A percentile compares a stretch with the other conserved stretches of the same genome.
phyloP scores from a whole-genome alignment of 2,888 invertebrate species.

The Nephrotoma appendiculata region DNA sequence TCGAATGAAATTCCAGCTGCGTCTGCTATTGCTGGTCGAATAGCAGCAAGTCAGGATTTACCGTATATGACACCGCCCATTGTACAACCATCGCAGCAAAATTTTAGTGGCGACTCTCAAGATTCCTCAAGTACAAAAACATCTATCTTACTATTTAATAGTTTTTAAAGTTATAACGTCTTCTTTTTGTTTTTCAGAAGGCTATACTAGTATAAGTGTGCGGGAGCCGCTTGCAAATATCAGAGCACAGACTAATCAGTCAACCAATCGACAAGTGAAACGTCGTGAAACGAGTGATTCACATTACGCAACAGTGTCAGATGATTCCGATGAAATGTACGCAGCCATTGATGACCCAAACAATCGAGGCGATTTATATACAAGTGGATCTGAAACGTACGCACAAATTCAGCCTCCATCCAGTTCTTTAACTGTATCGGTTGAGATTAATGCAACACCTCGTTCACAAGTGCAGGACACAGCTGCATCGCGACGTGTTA shows the following conservation, averaged over 20 bases:
- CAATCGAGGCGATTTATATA: constrained; percentile 43
- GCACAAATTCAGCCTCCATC: constrained; percentile 62
- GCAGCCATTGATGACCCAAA: constrained; percentile 75
- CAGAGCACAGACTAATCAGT: constrained; percentile 45
- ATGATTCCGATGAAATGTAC: constrained; percentile 85
- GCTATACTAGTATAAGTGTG: constrained; percentile 84
- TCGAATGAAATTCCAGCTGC: constrained; percentile 63
- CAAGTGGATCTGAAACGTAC: constrained; percentile 74
- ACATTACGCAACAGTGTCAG: constrained; percentile 82
- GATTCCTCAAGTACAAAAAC: constrained; percentile 60
- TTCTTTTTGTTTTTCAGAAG: constrained; percentile 43
- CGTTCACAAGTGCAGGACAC: background rate
- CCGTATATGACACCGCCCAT: constrained; percentile 81
- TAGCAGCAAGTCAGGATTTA: constrained; percentile 75
- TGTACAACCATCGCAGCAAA: constrained; percentile 37
- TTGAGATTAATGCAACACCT: constrained; percentile 27
- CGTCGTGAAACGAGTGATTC: constrained; percentile 37
- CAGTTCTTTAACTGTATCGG: constrained; percentile 30
- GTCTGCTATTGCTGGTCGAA: constrained; percentile 69
- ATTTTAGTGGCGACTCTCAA: constrained; percentile 84
- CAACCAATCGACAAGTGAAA: constrained; percentile 30
- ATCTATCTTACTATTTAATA: background rate
- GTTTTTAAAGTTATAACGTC: background rate
- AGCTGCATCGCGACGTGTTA: background rate
- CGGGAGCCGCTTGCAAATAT: constrained; percentile 73